Evolutionary conservation across 2,113 vertebrate genomes (phyloP), one percentile per base, ranked within the genome.

Genomic region (Laterallus jamaicensis): DNA sequence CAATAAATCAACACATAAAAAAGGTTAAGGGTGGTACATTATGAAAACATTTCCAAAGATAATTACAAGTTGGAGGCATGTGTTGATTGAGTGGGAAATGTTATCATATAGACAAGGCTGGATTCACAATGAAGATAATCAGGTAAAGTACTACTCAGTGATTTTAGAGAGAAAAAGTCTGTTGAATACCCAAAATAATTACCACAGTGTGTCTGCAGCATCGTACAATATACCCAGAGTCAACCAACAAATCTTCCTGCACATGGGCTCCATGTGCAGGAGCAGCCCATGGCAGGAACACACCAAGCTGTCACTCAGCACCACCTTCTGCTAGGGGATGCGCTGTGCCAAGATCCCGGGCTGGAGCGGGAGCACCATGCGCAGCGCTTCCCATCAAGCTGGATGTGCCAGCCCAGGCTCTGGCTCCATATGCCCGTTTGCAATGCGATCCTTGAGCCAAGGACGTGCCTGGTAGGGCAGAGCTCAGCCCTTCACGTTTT

Each of bases 81-180:
- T 60, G 82, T 88, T 96, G 95, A 96, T 83, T 90, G 93, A 97
- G 95, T 58, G 85, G 90, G 92, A 92, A 83, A 90, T 78, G 49
- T 90, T 68, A 83, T 26, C 8, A 1, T 35, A 25, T 21, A 75
- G 92, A 78, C 64, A 78, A 42, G 79, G 76, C 60, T 54, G 82
- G 82, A 52, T 75, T 71, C 88, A 92, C 94, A 86, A 17, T 31
- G 80, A 59, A 68, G 90, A 88, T 68, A 86, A 95, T 92, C 94
- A 86, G 94, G 88, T 55, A 55, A 64, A 80, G 73, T 2, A 42
- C 3, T 31, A 10, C 32, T 31, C 17, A 0, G 78, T 60, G 80
- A 16, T 37, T 67, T 20, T 3, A 39, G 16, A 87, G 40, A 42
- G 56, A 40, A 21, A 12, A 40, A 62, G 44, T 50, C 91, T 58